Base-by-base conservation (phyloP, 2,797 vertebrate species). In the Xyrichtys novacula region DNA sequence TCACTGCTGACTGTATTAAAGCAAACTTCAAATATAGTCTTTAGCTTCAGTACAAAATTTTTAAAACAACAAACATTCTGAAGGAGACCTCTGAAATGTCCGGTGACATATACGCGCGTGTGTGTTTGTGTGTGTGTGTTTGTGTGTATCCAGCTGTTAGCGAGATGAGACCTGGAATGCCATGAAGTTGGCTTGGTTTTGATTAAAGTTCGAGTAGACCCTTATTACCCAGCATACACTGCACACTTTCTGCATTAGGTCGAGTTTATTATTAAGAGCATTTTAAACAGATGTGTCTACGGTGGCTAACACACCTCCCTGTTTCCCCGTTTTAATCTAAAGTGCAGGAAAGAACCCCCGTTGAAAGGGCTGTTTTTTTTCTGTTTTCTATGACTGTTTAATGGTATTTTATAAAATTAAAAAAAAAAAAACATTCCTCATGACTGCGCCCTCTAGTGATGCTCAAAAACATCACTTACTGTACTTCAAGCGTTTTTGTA, bases 341-440 rank as follows among this genome's bases (percentile, higher is more conserved):
- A 91, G 88, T 90, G 88, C 88, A 89, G 77, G 68, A 66, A 66
- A 71, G 71, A 66, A 28, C 46, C 39, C 50, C 60, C 56, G 36
- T 54, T 2, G 6, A 39, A 50, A 26, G 52, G 60, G 63, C 65
- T n/a, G 58, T 61, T 86, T 58, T 28, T 61, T 11, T 34, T 7
- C 40, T 69, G n/a, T 73, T 74, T 26, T 74, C 90, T 88, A 91
- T 90, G 92, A 93, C 91, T 64, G 91, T 92, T 86, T 84, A 91
- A 94, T 90, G 91, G 91, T 92, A 93, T 93, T 93, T 93, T 91
- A 92, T 92, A 71, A 72, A n/a, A n/a, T n/a, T n/a, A n/a, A n/a
- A n/a, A n/a, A n/a, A n/a, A 71, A 76, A 81, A 75, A 81, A 77
- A 14, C 69, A 81, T 65, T 84, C 70, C 63, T 65, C 43, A 22